Evolutionary conservation across 2,797 vertebrate species (phyloP).

Genomic region (Phylloscopus collybita): DNA sequence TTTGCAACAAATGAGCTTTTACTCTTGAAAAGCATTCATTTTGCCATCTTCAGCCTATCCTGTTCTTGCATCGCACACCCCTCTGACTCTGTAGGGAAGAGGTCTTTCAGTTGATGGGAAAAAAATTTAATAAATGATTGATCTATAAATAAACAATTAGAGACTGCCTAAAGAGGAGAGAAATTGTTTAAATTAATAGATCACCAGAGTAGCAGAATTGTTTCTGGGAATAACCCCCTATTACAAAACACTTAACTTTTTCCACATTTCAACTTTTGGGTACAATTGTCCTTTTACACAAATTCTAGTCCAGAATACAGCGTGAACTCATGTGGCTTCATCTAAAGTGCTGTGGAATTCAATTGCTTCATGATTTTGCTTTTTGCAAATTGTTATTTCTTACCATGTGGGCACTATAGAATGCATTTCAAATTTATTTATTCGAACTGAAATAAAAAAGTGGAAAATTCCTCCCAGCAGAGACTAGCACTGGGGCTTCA

Average conservation of each 20-base stretch:
- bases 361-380: not conserved
- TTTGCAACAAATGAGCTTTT: not conserved
- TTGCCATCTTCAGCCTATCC: not conserved
- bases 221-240: conserved; percentile 36
- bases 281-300: conserved; percentile 31
- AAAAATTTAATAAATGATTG: not conserved
- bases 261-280: conserved; percentile 38
- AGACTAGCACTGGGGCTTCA: not conserved
- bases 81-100: not conserved
- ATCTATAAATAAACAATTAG: conserved; percentile 44
- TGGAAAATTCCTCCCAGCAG: not conserved
- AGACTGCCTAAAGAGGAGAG: conserved; percentile 2
- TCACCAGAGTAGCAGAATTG: conserved; percentile 22
- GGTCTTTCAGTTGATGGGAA: not conserved
- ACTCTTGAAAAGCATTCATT: not conserved
- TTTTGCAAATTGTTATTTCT: conserved; percentile 4
- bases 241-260: conserved; percentile 49
- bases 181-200: conserved; percentile 8
- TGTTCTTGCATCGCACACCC: not conserved
- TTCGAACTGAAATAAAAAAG: conserved; percentile 10
- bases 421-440: not conserved
- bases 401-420: not conserved
- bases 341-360: conserved; percentile 30
- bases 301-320: conserved; percentile 5
- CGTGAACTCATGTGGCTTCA: conserved; percentile 1